Percentiles rank a stretch among this genome's conserved stretches.
Conservation (phyloP, 2,113 vertebrate genomes). For the Turdus rufiventris region DNA sequence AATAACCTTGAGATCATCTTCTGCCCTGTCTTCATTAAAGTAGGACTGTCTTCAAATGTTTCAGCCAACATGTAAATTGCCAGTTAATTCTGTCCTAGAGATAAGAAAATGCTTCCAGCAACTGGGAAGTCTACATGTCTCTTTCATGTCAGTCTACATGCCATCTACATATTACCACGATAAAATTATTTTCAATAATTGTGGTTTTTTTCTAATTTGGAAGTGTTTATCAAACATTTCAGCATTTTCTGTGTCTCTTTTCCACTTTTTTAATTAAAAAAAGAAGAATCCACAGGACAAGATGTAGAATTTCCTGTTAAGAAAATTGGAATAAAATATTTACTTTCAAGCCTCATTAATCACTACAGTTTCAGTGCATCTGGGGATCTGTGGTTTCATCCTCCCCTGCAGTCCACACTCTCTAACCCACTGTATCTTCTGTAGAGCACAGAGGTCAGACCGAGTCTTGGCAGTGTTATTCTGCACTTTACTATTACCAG, state of each 20-base stretch:
- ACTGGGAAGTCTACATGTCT: too few species aligned
- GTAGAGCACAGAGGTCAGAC: neutral
- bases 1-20: neutral
- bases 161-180: neutral
- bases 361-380: neutral
- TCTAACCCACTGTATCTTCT: neutral
- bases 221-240: neutral
- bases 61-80: neutral
- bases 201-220: neutral
- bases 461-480: neutral
- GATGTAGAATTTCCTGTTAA: neutral
- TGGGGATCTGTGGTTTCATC: constrained; percentile 16
- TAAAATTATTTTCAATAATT: neutral
- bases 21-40: neutral
- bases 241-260: neutral
- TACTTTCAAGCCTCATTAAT: neutral
- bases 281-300: neutral
- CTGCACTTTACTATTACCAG: neutral
- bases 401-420: neutral
- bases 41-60: neutral
- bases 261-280: neutral
- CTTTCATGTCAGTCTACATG: neutral
- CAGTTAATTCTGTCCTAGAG: neutral
- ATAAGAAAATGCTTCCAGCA: neutral
- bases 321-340: neutral